Percentiles rank a stretch among this genome's conserved stretches.
Conservation (phyloP, 2,113 vertebrate species). For the Rhinolophus sinicus region DNA sequence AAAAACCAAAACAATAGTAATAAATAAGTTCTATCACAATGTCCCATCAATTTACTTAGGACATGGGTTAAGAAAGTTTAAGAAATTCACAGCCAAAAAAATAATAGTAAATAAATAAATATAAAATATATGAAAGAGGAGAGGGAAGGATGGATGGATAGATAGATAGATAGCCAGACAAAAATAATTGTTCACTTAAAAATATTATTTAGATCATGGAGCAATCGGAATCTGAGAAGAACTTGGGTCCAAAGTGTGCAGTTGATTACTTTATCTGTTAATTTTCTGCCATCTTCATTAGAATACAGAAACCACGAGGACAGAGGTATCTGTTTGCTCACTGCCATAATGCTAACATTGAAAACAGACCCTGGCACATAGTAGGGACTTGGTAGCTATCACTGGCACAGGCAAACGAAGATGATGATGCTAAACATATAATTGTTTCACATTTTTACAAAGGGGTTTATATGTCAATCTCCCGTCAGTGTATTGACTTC, state of each 20-base stretch:
- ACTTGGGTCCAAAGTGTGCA: neutral
- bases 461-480: neutral
- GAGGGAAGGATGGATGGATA: neutral
- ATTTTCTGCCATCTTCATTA: neutral
- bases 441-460: neutral
- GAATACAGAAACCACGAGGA: neutral
- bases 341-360: neutral
- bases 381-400: neutral
- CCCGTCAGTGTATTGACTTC: neutral
- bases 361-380: neutral
- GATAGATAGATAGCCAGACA: neutral
- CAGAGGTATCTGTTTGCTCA: neutral
- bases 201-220: neutral
- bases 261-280: neutral
- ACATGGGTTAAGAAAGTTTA: neutral
- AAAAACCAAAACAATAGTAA: neutral
- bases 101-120: neutral
- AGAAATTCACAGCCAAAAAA: neutral
- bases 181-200: neutral
- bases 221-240: neutral
- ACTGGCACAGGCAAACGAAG: neutral
- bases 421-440: rapidly evolving
- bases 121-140: neutral
- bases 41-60: neutral
- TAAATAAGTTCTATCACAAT: neutral